A percentile compares a stretch with the other conserved stretches of the same genome.
Conservation (phyloP, 2,797 vertebrate genomes). For the Lithobates sylvaticus region DNA sequence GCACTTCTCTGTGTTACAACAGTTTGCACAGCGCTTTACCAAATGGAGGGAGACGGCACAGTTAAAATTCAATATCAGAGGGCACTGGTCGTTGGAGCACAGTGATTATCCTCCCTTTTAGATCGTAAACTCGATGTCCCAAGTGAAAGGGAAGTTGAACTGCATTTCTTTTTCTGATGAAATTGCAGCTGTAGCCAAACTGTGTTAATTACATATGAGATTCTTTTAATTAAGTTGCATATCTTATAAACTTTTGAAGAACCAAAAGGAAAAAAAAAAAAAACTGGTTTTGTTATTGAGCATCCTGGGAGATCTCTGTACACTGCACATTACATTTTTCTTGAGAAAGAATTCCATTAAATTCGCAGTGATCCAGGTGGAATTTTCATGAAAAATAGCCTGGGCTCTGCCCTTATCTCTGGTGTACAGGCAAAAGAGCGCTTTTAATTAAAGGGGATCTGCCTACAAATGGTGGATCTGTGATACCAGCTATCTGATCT, state of each 20-base stretch:
- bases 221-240: conserved; percentile 10
- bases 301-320: conserved; percentile 3
- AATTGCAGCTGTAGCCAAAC: background rate
- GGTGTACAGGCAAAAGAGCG: background rate
- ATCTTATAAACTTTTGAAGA: background rate
- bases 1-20: too few relatives aligned
- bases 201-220: conserved; percentile 14
- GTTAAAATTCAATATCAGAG: too few relatives aligned
- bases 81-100: too few relatives aligned
- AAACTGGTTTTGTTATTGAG: conserved; percentile 1
- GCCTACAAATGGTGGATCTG: background rate
- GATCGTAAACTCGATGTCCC: too few relatives aligned
- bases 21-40: too few relatives aligned
- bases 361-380: background rate
- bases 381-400: background rate
- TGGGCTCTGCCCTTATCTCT: background rate
- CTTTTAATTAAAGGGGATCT: conserved; percentile 1
- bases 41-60: too few relatives aligned
- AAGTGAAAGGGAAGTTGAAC: too few relatives aligned
- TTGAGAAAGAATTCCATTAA: background rate
- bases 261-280: background rate
- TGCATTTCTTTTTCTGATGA: background rate
- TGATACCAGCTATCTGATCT: background rate
- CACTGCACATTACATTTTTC: background rate
- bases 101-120: too few relatives aligned